Conservation (phyloP, 1,140 invertebrate genomes). For the Neuroterus valhalla region DNA sequence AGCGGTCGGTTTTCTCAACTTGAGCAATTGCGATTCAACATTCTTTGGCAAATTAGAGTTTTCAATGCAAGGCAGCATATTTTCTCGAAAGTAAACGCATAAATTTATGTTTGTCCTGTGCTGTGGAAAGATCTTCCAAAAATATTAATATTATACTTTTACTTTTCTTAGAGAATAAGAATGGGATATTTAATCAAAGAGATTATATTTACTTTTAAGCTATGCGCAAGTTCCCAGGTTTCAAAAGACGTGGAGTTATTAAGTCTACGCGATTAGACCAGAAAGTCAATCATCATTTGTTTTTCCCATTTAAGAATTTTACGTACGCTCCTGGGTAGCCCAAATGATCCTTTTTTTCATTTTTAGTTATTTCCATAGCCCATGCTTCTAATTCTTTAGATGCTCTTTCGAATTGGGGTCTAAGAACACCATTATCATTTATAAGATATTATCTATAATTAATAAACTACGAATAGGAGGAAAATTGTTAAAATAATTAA, state of each 20-base stretch:
- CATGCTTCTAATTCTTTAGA: not conserved
- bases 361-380: not conserved
- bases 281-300: not conserved
- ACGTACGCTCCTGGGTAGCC: not conserved
- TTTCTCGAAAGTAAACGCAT: not conserved
- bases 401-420: not conserved
- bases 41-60: not conserved
- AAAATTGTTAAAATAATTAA: not conserved
- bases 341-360: not conserved
- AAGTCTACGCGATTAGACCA: not conserved
- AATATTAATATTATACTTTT: not conserved
- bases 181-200: not conserved
- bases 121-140: not conserved
- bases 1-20: not conserved
- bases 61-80: not conserved
- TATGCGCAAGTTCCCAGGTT: not conserved
- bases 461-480: not conserved
- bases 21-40: not conserved
- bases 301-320: not conserved
- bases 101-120: not conserved
- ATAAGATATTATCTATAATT: not conserved
- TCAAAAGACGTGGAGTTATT: too few species aligned
- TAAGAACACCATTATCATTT: not conserved
- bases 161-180: not conserved
- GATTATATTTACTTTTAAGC: constrained; percentile 1